A percentile compares a stretch with the other conserved stretches of the same genome.
Evolutionary conservation across 2,113 vertebrate species (phyloP).

Genomic region (Ageneiosus marmoratus): DNA sequence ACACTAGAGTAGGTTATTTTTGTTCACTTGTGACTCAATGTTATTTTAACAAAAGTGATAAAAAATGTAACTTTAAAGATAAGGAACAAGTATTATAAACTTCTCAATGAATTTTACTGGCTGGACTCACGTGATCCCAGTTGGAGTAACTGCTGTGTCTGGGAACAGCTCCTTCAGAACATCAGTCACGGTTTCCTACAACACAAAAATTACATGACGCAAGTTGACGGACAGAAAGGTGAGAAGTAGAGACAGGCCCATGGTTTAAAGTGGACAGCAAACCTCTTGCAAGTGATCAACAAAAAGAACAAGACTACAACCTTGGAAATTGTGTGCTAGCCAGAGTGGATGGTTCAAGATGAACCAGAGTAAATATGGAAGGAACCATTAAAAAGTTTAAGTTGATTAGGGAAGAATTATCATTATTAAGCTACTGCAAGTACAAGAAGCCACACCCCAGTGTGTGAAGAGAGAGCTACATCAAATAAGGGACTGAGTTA

Average conservation of each 20-base stretch:
- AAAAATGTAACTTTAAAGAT: neutral
- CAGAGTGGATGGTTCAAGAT: neutral
- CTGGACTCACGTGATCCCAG: conserved; percentile 67
- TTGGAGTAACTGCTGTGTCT: conserved; percentile 49
- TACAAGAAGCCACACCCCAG: conserved; percentile 13
- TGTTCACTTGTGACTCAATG: neutral
- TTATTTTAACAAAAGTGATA: neutral
- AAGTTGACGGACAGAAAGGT: neutral
- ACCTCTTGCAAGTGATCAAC: neutral
- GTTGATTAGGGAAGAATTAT: neutral
- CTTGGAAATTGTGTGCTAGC: too few species aligned
- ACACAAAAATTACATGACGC: neutral
- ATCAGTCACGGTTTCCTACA: conserved; percentile 51
- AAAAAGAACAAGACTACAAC: neutral
- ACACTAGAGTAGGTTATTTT: neutral
- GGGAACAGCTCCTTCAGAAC: conserved; percentile 60
- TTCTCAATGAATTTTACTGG: neutral
- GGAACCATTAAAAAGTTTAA: neutral
- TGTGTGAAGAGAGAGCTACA: neutral
- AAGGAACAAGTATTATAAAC: neutral
- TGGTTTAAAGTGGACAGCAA: neutral
- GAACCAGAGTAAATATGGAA: neutral
- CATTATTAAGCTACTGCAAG: conserved; percentile 1
- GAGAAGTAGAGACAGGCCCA: neutral
- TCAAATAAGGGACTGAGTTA: conserved; percentile 27